Percentiles rank a stretch among this genome's conserved stretches.
phyloP scores from a whole-genome alignment of 2,888 invertebrate genomes.

The Enchytraeus crypticus region DNA sequence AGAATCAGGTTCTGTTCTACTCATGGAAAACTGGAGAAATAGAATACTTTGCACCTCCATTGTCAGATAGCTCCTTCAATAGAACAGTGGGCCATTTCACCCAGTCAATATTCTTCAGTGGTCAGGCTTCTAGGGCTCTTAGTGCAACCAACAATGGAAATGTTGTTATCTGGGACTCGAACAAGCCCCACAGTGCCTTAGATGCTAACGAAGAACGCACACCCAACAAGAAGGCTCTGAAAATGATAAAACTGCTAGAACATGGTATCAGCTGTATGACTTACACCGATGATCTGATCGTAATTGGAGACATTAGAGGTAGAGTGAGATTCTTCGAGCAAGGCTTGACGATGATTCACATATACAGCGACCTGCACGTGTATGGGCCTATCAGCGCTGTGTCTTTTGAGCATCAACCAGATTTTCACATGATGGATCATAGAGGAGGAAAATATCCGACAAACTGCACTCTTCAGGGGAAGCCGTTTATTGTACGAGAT shows the following conservation, averaged over 20 bases:
- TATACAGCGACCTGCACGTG: constrained; percentile 29
- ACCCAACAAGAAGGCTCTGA: constrained; percentile 46
- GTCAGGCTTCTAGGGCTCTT: constrained; percentile 38
- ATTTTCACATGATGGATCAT: constrained; percentile 26
- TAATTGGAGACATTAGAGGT: constrained; percentile 47
- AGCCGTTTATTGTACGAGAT: constrained; percentile 42
- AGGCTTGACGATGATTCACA: constrained; percentile 45
- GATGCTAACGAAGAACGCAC: background rate
- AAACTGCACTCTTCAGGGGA: constrained; percentile 45
- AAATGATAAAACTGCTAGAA: constrained; percentile 46
- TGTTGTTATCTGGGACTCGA: constrained; percentile 48
- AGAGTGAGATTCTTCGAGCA: constrained; percentile 49
- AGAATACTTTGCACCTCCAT: constrained; percentile 42
- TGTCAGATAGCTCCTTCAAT: constrained; percentile 47
- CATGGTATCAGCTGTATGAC: constrained; percentile 46
- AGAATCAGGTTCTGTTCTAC: constrained; percentile 47
- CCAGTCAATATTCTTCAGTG: constrained; percentile 44
- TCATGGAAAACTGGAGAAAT: constrained; percentile 40
- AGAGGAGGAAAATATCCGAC: constrained; percentile 36
- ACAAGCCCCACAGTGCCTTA: constrained; percentile 34
- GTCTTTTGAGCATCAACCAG: constrained; percentile 41
- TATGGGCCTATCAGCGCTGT: constrained; percentile 43
- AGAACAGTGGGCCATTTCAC: constrained; percentile 47
- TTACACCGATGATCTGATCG: constrained; percentile 41
- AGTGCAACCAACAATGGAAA: constrained; percentile 48